Conservation (phyloP, 2,113 vertebrate genomes). For the Colius striatus region DNA sequence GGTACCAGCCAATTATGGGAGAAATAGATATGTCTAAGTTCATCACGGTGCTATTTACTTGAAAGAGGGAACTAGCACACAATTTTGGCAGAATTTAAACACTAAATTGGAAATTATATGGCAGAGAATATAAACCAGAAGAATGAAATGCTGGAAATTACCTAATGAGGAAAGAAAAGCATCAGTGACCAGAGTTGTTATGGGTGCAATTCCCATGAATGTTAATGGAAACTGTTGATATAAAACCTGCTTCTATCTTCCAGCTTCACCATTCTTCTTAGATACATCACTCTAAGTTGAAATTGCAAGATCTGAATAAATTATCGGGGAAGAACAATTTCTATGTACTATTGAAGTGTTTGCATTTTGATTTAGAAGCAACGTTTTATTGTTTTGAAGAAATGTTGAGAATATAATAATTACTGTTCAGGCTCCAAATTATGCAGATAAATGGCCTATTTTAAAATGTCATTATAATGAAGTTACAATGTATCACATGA, state of each 20-base stretch:
- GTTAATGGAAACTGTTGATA: slow-evolving; percentile 30
- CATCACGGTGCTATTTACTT: slow-evolving; percentile 37
- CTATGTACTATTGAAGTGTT: neutral
- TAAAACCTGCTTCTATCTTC: neutral
- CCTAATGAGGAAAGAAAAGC: slow-evolving; percentile 46
- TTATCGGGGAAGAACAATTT: neutral
- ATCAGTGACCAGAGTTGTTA: slow-evolving; percentile 40
- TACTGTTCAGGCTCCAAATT: neutral
- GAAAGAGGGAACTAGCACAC: neutral
- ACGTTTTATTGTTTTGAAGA: neutral
- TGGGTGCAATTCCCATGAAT: neutral
- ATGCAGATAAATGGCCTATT: neutral
- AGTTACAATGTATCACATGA: neutral
- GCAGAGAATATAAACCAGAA: slow-evolving; percentile 35
- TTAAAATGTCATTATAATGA: neutral
- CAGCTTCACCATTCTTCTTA: neutral
- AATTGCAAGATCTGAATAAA: neutral
- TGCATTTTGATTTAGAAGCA: neutral
- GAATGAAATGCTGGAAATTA: slow-evolving; percentile 41
- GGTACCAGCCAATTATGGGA: slow-evolving; percentile 1
- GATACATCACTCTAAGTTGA: neutral
- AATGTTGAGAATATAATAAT: neutral
- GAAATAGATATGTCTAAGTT: slow-evolving; percentile 25
- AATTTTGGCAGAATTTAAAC: slow-evolving; percentile 13
- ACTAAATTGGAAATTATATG: slow-evolving; percentile 16